Percentiles rank a stretch among this genome's conserved stretches.
phyloP scores from a whole-genome alignment of 2,888 invertebrate genomes.

The Cosmia pyralina region DNA sequence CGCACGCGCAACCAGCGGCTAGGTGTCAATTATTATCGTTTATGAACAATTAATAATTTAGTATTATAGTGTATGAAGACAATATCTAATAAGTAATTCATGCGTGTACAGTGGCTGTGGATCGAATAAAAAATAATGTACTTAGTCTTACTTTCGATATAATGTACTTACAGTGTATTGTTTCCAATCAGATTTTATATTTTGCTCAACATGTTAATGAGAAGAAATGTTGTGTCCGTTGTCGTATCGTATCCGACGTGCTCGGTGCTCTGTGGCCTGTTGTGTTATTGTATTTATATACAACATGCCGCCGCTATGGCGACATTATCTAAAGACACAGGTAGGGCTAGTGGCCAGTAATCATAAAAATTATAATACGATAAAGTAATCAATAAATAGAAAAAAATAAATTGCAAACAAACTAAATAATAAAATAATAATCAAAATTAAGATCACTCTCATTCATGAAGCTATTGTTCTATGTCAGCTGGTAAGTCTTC shows the following conservation, averaged over 20 bases:
- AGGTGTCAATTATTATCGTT: not conserved
- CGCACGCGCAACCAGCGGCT: too few species aligned
- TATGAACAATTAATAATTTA: slow-evolving; percentile 9
- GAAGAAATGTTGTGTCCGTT: not conserved
- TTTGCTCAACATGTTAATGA: slow-evolving; percentile 34
- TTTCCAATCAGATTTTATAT: slow-evolving; percentile 12
- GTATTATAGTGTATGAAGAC: not conserved
- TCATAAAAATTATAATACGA: too few species aligned
- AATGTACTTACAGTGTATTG: slow-evolving; percentile 27
- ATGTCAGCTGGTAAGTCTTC: too few species aligned
- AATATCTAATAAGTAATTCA: slow-evolving; percentile 21
- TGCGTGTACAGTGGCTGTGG: slow-evolving; percentile 50
- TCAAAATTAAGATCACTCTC: too few species aligned
- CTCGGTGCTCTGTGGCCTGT: not conserved
- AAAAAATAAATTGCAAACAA: too few species aligned
- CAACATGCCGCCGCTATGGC: too few species aligned
- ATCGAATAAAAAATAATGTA: slow-evolving; percentile 39
- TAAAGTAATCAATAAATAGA: too few species aligned
- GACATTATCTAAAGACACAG: too few species aligned
- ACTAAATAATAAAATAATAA: too few species aligned
- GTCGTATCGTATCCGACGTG: not conserved
- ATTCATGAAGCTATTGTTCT: too few species aligned
- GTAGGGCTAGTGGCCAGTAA: too few species aligned
- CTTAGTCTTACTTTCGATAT: slow-evolving; percentile 25
- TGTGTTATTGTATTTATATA: not conserved